Percentiles rank a stretch among this genome's conserved stretches.
These are phyloP conservation scores for Molorchus minor DNA, from an alignment of 2,888 invertebrate genomes.

Conservation along the genomic window DNA sequence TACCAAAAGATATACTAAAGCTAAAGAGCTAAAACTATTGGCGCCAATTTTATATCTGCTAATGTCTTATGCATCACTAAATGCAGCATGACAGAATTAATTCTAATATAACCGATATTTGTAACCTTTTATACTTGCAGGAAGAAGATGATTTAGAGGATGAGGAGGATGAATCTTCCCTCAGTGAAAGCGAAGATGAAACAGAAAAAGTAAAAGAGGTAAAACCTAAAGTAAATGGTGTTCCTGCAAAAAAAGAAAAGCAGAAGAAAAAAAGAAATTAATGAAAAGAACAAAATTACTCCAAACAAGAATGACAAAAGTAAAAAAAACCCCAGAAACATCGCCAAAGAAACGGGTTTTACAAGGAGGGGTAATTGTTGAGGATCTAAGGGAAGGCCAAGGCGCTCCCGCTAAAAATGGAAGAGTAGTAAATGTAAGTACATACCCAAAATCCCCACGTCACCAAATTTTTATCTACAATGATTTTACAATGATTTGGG, in stretches of 20 bases:
- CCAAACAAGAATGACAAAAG: conserved; percentile 56
- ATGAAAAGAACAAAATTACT: conserved; percentile 60
- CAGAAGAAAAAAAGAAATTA: conserved; percentile 50
- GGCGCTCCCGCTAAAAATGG: conserved; percentile 81
- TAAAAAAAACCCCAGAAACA: conserved; percentile 47
- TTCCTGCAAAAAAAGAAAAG: conserved; percentile 59
- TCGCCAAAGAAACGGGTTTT: conserved; percentile 66
- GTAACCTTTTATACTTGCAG: too few relatives aligned
- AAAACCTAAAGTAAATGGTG: conserved; percentile 29
- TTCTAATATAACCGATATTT: too few relatives aligned
- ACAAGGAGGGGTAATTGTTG: conserved; percentile 81
- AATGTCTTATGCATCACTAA: too few relatives aligned
- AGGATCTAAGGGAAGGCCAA: conserved; percentile 82
- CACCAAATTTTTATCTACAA: too few relatives aligned
- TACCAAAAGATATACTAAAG: too few relatives aligned
- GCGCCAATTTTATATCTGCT: not conserved
- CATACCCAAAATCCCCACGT: not conserved
- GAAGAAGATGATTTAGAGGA: conserved; percentile 38
- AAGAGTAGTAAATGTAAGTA: conserved; percentile 70
- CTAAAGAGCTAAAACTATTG: too few relatives aligned
- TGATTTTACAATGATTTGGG: too few relatives aligned
- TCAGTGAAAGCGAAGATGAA: conserved; percentile 35
- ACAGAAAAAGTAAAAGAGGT: conserved; percentile 24
- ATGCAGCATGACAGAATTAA: too few relatives aligned
- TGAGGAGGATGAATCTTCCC: conserved; percentile 35